These are phyloP conservation scores for Planiliza haematocheilus DNA, from an alignment of 2,113 vertebrate genomes.

Conservation along the genomic window DNA sequence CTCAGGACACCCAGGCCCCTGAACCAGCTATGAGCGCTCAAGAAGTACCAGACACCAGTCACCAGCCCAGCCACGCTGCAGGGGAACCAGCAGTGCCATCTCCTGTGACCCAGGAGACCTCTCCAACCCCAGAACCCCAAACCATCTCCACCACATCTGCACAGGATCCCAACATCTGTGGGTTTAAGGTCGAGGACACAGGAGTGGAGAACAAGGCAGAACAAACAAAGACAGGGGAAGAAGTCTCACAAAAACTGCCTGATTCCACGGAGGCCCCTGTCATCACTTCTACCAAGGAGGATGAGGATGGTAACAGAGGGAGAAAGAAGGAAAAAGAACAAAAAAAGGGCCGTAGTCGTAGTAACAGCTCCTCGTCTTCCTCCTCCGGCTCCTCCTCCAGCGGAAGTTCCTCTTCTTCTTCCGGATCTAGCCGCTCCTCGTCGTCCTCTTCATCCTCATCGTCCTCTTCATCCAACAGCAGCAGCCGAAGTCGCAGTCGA, in stretches of 20 bases:
- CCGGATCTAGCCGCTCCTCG: slow-evolving; percentile 87
- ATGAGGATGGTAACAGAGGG: slow-evolving; percentile 18
- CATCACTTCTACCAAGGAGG: slow-evolving; percentile 31
- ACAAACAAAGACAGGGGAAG: slow-evolving; percentile 5
- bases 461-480: slow-evolving; percentile 89
- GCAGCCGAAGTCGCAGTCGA: slow-evolving; percentile 86
- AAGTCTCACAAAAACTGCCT: slow-evolving; percentile 11
- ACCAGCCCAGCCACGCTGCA: background rate
- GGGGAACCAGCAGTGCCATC: slow-evolving; percentile 27
- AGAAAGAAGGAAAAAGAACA: slow-evolving; percentile 85
- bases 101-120: background rate
- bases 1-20: slow-evolving; percentile 70
- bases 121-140: slow-evolving; percentile 21
- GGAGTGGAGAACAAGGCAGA: background rate
- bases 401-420: slow-evolving; percentile 85
- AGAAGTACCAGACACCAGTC: slow-evolving; percentile 17
- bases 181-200: background rate
- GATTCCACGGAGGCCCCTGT: slow-evolving; percentile 21
- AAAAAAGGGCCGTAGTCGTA: slow-evolving; percentile 84
- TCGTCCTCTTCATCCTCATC: slow-evolving; percentile 88
- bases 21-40: slow-evolving; percentile 36
- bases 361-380: slow-evolving; percentile 80
- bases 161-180: background rate
- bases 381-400: slow-evolving; percentile 89
- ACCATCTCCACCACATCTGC: background rate